These are phyloP conservation scores for Acanthis flammea DNA, from an alignment of 2,797 vertebrate genomes.

Conservation along the genomic window DNA sequence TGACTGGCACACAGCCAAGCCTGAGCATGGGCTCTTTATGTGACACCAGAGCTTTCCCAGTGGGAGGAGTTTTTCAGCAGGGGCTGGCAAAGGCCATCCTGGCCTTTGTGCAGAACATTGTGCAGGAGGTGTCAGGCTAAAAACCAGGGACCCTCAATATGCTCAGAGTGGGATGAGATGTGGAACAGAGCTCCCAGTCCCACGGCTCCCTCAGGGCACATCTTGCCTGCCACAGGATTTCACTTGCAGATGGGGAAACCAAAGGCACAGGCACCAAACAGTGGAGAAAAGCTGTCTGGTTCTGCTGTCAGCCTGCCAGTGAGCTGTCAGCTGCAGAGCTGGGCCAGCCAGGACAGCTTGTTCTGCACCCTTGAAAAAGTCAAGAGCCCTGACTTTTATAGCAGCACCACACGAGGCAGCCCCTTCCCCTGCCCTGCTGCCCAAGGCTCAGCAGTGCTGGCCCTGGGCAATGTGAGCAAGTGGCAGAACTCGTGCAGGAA, in stretches of 20 bases:
- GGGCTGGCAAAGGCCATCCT: background rate
- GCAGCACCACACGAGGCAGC: background rate
- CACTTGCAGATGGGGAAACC: background rate
- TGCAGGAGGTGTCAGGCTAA: background rate
- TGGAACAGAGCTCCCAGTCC: background rate
- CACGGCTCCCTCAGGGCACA: background rate
- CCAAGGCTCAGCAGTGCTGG: background rate
- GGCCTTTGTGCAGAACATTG: background rate
- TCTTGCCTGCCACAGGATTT: background rate
- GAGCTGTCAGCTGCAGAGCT: background rate
- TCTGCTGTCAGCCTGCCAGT: background rate
- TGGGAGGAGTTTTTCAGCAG: background rate
- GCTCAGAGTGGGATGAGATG: background rate
- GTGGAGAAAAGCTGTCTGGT: rapidly evolving
- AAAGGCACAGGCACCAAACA: background rate
- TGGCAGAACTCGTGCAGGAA: background rate
- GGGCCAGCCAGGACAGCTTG: background rate
- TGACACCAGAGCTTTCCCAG: background rate
- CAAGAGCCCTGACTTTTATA: background rate
- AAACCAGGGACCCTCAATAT: background rate
- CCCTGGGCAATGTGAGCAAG: background rate
- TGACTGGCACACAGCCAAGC: background rate
- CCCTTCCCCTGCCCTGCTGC: background rate
- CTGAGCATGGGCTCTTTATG: background rate
- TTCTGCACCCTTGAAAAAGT: background rate